Base-by-base conservation (phyloP, 64 coral and sea anemone species). In the Pachyseris speciosa region DNA sequence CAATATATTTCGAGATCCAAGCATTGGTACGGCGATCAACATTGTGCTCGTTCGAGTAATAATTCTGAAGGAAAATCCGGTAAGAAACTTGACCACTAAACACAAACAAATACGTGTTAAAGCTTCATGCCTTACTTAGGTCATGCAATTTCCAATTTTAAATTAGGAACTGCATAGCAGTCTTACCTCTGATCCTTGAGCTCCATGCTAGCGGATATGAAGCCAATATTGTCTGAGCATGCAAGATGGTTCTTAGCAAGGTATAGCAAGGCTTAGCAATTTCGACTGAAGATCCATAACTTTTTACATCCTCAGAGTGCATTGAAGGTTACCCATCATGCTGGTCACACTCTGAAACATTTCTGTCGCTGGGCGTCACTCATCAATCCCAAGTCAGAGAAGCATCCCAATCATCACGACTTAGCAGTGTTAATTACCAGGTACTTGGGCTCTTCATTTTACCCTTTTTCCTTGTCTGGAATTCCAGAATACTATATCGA, bases 1-100 rank as follows among this genome's bases (percentile, higher is more conserved):
- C 29, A 93, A 96, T 20, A 92, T 98, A 19, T 98, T 92, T 67
- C 78, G 86, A 32, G 77, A 98, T 81, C 93, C 88, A 13, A 98
- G 96, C 16, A 90, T 98, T 49, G 96, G 96, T 0, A 92, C 94
- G 4, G 96, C 96, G 7, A 93, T 98, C 71, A 95, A 98, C 53
- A 51, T 98, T 32, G 93, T 95, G 31, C 64, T 98, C 2, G 93
- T 95, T n/a, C 84, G 96, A 8, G 68, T 98, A 32, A 83, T 98
- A 28, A 98, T 98, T 86, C 89, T 98, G 13, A 84, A 92, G 48
- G 87, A 74, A 57, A 85, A 98, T 31, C 93, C 64, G 92, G 96
- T 94, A 37, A 89, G 87, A 34, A 69, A 48, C 37, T 16, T 0
- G 22, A 5, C 9, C 29, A 25, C 24, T 61, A 0, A 24, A 61